These are phyloP conservation scores for Ormia ochracea DNA, from an alignment of 2,888 invertebrate genomes.

Conservation along the genomic window DNA sequence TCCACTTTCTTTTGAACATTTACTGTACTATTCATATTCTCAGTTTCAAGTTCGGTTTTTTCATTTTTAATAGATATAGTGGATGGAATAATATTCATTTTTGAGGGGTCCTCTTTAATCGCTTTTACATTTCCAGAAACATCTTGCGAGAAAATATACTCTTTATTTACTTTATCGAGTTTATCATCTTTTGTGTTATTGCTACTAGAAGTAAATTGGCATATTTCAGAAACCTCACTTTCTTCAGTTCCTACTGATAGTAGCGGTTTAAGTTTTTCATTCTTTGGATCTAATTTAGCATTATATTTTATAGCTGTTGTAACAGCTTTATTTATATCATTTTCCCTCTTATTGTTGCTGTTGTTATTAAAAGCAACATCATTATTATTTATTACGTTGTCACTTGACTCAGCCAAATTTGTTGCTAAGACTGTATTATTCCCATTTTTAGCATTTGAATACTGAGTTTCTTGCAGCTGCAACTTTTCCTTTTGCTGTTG, in stretches of 20 bases:
- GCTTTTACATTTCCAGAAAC: background rate
- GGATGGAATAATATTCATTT: background rate
- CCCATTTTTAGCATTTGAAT: slow-evolving; percentile 44
- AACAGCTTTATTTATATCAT: slow-evolving; percentile 12
- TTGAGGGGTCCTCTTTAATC: background rate
- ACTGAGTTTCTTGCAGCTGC: background rate
- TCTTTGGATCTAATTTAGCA: slow-evolving; percentile 22
- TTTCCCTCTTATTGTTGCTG: slow-evolving; percentile 40
- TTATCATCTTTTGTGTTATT: slow-evolving; percentile 17
- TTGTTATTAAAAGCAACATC: slow-evolving; percentile 30
- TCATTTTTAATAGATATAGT: background rate
- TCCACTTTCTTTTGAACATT: slow-evolving; percentile 16
- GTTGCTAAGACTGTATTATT: slow-evolving; percentile 42
- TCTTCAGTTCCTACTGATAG: background rate
- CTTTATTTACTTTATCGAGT: slow-evolving; percentile 67
- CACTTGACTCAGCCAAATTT: slow-evolving; percentile 1
- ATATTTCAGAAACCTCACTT: slow-evolving; percentile 5
- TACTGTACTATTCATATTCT: background rate
- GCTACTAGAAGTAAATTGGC: background rate
- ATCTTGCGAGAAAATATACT: background rate
- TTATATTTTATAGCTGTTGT: background rate
- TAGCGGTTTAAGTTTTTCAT: slow-evolving; percentile 27
- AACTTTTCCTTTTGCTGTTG: slow-evolving; percentile 4
- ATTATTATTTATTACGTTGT: slow-evolving; percentile 14
- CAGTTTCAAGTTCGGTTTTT: background rate